Conservation (phyloP, 2,888 invertebrate genomes). For the Pterobdella sp. region DNA sequence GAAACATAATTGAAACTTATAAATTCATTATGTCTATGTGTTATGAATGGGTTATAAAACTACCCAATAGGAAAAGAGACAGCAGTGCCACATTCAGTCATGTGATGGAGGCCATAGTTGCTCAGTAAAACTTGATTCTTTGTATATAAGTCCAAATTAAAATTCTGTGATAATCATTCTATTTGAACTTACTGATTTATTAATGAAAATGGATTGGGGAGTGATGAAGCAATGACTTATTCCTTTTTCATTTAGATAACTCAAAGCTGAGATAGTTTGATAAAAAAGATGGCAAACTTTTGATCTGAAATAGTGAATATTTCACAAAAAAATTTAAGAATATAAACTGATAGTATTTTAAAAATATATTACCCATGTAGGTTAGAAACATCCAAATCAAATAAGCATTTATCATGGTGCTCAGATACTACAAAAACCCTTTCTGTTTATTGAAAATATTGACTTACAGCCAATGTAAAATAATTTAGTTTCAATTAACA, state of each 20-base stretch:
- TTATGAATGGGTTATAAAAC: not conserved
- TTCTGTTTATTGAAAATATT: constrained; percentile 44
- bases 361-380: not conserved
- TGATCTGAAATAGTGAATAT: constrained; percentile 2
- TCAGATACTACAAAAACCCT: constrained; percentile 52
- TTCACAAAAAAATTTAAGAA: not conserved
- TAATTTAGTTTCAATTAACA: not conserved
- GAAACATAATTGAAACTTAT: not conserved
- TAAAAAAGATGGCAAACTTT: constrained; percentile 60
- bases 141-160: too few relatives aligned
- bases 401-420: constrained; percentile 46
- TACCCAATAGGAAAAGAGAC: constrained; percentile 72
- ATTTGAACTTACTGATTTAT: constrained; percentile 56
- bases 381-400: not conserved
- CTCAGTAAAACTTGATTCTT: constrained; percentile 79
- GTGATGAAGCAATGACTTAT: constrained; percentile 73
- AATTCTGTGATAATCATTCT: too few relatives aligned
- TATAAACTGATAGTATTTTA: not conserved
- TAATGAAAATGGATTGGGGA: constrained; percentile 72
- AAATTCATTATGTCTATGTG: not conserved
- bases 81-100: constrained; percentile 76
- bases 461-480: not conserved
- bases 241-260: constrained; percentile 63
- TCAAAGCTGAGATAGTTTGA: constrained; percentile 67
- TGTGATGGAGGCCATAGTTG: constrained; percentile 84